These are phyloP conservation scores for Phycodurus eques DNA, from an alignment of 2,113 vertebrate species.

Conservation along the genomic window DNA sequence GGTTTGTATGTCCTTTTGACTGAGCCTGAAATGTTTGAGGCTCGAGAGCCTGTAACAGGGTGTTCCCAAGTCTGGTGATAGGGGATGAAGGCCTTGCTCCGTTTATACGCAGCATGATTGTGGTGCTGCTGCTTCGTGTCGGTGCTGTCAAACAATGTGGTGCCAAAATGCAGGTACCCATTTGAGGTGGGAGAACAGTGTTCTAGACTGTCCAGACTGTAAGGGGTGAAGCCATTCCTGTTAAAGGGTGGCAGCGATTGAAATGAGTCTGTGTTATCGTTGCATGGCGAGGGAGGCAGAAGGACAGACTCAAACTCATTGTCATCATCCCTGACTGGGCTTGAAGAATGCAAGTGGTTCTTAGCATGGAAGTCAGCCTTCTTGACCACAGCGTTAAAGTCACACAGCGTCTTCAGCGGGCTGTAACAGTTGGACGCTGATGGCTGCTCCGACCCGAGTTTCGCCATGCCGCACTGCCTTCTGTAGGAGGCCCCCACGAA, in stretches of 20 bases:
- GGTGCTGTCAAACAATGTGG: slow-evolving; percentile 71
- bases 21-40: slow-evolving; percentile 22
- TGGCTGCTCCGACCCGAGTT: slow-evolving; percentile 74
- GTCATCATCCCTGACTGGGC: slow-evolving; percentile 47
- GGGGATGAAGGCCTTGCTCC: slow-evolving; percentile 39
- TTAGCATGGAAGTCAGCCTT: slow-evolving; percentile 52
- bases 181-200: slow-evolving; percentile 66
- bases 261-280: slow-evolving; percentile 44
- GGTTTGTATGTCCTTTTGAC: slow-evolving; percentile 65
- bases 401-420: slow-evolving; percentile 83
- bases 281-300: slow-evolving; percentile 52
- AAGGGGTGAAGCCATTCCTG: slow-evolving; percentile 67
- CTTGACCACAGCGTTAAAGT: slow-evolving; percentile 81
- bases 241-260: slow-evolving; percentile 40
- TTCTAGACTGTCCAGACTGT: slow-evolving; percentile 65
- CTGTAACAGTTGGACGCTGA: slow-evolving; percentile 80
- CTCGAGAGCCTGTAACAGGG: slow-evolving; percentile 35
- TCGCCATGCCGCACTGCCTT: slow-evolving; percentile 75
- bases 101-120: slow-evolving; percentile 23
- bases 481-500: slow-evolving; percentile 73
- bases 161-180: slow-evolving; percentile 75
- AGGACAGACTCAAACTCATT: slow-evolving; percentile 65
- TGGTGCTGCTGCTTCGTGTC: slow-evolving; percentile 60
- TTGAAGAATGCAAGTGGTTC: slow-evolving; percentile 58
- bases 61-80: slow-evolving; percentile 42